Evolutionary conservation across 2,113 vertebrate species (phyloP), one percentile per base, ranked within the genome.

Genomic region (Cricetomys ansorgei): DNA sequence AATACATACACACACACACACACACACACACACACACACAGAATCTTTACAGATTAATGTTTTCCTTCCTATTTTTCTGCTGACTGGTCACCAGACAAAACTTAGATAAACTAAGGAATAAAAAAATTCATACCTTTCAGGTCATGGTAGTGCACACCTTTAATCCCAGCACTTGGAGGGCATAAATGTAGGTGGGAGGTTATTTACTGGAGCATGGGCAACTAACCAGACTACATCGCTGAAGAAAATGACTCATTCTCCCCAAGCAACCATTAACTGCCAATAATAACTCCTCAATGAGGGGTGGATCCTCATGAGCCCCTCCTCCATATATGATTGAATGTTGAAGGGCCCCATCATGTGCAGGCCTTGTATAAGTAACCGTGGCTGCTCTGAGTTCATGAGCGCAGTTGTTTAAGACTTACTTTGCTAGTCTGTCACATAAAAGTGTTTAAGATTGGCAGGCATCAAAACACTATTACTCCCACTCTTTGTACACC

Each of bases 391-490:
- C 40, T 64, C 15, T 64, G 59, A 10, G 27, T 17, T 64, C 57
- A 40, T 45, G 81, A 84, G 40, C 40, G 13, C 7, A 15, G 19
- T 45, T 57, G 40, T 17, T 45, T 88, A 95, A 45, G 76, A 6
- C 70, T 65, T 77, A 23, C 9, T 89, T 96, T 96, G 81, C 53
- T 83, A 95, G 48, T 67, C 12, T 88, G 27, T 72, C 79, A 96
- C 85, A 84, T 91, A 16, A 88, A 95, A 84, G 76, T 72, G 19
- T 64, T 95, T 94, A 72, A 85, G 81, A 31, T 17, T 89, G 57
- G 29, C 69, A 91, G 34, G 25, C 57, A 86, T 62, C 70, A 94
- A 87, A 88, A 94, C n/a, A 48, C 55, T 62, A 86, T 48, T 89
- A 81, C 34, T 76, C 37, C 29, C 50, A 86, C 17, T 69, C 55